phyloP scores from a whole-genome alignment of 2,888 invertebrate genomes.

The Crocallis elinguaria region DNA sequence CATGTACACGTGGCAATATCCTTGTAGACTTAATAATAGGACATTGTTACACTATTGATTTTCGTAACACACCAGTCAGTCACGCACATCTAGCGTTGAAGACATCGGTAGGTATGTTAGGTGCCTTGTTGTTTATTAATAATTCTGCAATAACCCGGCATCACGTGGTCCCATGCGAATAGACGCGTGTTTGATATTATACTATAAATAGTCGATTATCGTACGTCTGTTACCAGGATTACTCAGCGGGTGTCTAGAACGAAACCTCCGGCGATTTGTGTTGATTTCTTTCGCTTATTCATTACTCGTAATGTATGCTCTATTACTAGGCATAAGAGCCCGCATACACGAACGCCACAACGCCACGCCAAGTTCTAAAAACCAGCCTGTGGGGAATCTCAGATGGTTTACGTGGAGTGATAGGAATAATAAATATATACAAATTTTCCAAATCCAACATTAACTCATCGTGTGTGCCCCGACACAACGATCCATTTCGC shows the following conservation, averaged over 20 bases:
- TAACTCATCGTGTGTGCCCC: too few relatives aligned
- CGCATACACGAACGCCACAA: too few relatives aligned
- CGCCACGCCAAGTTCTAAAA: too few relatives aligned
- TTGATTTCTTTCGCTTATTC: slow-evolving; percentile 2
- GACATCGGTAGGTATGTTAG: slow-evolving; percentile 45
- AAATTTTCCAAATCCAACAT: too few relatives aligned
- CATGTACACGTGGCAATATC: slow-evolving; percentile 35
- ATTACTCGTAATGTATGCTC: not conserved
- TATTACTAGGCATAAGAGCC: too few relatives aligned
- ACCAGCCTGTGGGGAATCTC: too few relatives aligned
- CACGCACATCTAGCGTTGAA: slow-evolving; percentile 55
- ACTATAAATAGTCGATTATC: slow-evolving; percentile 75
- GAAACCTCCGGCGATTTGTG: slow-evolving; percentile 30
- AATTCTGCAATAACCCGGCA: slow-evolving; percentile 56
- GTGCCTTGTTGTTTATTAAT: slow-evolving; percentile 38
- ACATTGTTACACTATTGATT: slow-evolving; percentile 62
- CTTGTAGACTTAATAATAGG: slow-evolving; percentile 56
- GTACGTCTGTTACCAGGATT: slow-evolving; percentile 62
- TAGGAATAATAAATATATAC: too few relatives aligned
- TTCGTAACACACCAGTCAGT: slow-evolving; percentile 57
- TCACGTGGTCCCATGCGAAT: slow-evolving; percentile 66
- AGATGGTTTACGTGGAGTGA: too few relatives aligned
- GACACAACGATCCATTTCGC: too few relatives aligned
- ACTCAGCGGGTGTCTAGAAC: slow-evolving; percentile 64
- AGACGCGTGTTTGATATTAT: slow-evolving; percentile 69